Evolutionary conservation across 2,797 vertebrate species (phyloP), one percentile per base, ranked within the genome.

Genomic region (Sebastes variabilis): DNA sequence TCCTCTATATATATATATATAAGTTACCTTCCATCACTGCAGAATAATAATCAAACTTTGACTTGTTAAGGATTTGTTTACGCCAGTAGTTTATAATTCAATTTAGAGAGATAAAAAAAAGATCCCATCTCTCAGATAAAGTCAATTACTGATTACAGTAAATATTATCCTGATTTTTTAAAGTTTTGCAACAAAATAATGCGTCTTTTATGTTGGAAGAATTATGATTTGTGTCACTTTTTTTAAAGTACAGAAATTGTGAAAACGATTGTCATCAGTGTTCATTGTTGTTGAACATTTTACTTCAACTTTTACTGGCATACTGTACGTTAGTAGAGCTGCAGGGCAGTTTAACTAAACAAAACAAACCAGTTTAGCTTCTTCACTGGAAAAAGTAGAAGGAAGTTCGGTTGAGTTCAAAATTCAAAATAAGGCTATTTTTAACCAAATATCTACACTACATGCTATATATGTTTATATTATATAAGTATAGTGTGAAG

Each of bases 351-450:
- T 22, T 42, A 30, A 30, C 12, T 5, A 24, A 66, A 55, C 25
- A 20, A 11, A 61, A 75, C 52, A 30, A 49, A 56, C 75, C 75
- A 55, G 59, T 52, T 61, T 2, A 36, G 11, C 24, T 77, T 77
- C 24, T 3, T 30, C 25, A 11, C 1, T 29, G 4, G 20, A 30
- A 36, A 13, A 13, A 34, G 6, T 20, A 8, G 24, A 56, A 42
- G 18, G 36, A 3, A 22, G 18, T 27, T 11, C 20, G 36, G 49
- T 34, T 36, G 13, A 36, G 11, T 34, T 46, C 14, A 46, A 14
- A 14, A 16, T 32, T 42, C 13, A 16, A 16, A 16, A 30, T 38
- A 13, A 20, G 10, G 24, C 22, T 54, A 5, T 24, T 60, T 61
- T 46, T 30, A 67, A 52, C 24, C 24, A 18, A 34, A 62, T 36